Conservation (phyloP, 2,888 invertebrate genomes). For the Sepioteuthis lessoniana region DNA sequence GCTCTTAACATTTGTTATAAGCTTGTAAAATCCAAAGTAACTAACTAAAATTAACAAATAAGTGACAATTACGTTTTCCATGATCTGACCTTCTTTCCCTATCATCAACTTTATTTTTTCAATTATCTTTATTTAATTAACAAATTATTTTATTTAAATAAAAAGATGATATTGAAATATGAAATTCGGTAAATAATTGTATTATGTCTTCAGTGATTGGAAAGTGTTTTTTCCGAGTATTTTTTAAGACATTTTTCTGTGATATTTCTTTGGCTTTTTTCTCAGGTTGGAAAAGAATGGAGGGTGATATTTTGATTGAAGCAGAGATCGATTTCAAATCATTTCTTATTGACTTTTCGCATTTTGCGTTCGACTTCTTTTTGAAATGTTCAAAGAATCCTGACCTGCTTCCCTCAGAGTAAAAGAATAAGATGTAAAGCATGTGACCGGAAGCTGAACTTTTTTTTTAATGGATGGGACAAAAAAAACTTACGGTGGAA, state of each 20-base stretch:
- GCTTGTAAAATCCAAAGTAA: no score
- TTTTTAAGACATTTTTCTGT: neutral
- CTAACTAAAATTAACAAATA: neutral
- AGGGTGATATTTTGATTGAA: neutral
- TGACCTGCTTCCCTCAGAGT: neutral
- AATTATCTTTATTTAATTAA: no score
- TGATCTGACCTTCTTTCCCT: neutral
- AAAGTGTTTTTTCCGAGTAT: neutral
- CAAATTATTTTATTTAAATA: neutral
- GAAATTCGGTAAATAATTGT: slow-evolving; percentile 33
- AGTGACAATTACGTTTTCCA: neutral
- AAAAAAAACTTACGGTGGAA: neutral
- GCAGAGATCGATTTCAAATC: neutral
- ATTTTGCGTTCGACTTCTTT: neutral
- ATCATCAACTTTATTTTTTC: neutral
- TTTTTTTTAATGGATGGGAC: neutral
- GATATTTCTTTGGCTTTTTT: neutral
- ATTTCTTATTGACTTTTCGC: neutral
- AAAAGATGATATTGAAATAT: neutral
- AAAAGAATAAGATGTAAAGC: neutral
- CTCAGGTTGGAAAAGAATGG: neutral
- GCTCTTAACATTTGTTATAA: no score
- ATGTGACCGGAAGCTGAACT: neutral
- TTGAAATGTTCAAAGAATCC: neutral
- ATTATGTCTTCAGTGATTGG: neutral